A percentile compares a stretch with the other conserved stretches of the same genome.
These are phyloP conservation scores for Eurystomus gularis DNA, from an alignment of 2,113 vertebrate species.

Conservation along the genomic window DNA sequence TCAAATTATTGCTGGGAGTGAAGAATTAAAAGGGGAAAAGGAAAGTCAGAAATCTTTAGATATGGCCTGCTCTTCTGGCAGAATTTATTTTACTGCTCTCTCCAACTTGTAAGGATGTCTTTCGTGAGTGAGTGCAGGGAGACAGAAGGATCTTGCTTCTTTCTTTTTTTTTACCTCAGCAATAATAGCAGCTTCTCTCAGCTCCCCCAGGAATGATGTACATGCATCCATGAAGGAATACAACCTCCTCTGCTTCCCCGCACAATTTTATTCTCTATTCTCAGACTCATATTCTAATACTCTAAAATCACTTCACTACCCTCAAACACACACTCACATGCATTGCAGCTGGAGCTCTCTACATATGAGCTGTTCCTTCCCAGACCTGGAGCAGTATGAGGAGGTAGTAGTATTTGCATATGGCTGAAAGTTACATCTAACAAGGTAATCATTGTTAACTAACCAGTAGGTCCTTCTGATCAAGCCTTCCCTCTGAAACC, in stretches of 20 bases:
- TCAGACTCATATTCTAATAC: neutral
- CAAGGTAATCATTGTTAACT: neutral
- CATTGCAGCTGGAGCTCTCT: neutral
- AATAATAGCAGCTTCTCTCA: neutral
- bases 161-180: neutral
- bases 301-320: neutral
- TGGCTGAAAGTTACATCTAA: neutral
- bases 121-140: neutral
- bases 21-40: neutral
- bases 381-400: neutral
- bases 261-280: neutral
- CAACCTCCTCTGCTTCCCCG: rapidly evolving
- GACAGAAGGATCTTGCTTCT: neutral
- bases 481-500: too few relatives aligned
- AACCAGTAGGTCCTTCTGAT: neutral
- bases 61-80: neutral
- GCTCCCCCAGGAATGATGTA: neutral
- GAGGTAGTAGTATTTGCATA: neutral
- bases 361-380: neutral
- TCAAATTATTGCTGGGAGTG: neutral
- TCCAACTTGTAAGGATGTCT: neutral
- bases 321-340: neutral
- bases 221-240: neutral
- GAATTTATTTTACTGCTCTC: neutral
- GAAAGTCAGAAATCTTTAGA: neutral